Evolutionary conservation across 2,797 vertebrate genomes (phyloP).

Genomic region (Periparus ater): DNA sequence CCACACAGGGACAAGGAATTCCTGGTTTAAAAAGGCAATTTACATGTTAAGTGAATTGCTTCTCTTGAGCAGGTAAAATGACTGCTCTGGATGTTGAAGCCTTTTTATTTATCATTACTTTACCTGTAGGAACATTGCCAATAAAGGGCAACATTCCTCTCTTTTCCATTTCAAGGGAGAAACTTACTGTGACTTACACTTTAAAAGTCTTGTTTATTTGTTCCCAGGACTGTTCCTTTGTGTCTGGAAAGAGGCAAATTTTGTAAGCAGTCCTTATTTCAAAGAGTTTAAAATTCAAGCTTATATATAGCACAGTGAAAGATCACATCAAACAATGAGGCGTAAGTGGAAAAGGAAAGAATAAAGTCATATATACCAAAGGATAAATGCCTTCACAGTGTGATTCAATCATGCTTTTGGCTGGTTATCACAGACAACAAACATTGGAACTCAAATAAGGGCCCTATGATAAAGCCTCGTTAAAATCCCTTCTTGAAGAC

Average conservation of each 20-base stretch:
- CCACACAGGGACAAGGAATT: background rate
- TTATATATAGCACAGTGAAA: background rate
- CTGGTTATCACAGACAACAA: background rate
- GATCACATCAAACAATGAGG: background rate
- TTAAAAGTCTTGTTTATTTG: background rate
- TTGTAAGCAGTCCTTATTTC: background rate
- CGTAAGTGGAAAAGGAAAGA: slow-evolving; percentile 7
- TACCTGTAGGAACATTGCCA: background rate
- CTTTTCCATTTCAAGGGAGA: background rate
- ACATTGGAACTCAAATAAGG: background rate
- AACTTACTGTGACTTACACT: background rate
- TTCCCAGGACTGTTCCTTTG: background rate
- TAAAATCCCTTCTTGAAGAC: background rate
- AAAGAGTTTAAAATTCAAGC: background rate
- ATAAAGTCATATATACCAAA: background rate
- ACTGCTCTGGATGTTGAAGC: background rate
- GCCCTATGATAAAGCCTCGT: background rate
- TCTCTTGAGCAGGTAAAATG: background rate
- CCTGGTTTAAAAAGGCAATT: background rate
- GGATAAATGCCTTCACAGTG: background rate
- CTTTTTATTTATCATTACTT: background rate
- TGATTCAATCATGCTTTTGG: background rate
- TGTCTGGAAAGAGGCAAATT: background rate
- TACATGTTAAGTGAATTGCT: background rate
- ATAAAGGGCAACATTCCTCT: background rate